Percentiles rank a stretch among this genome's conserved stretches.
phyloP scores from a whole-genome alignment of 2,888 invertebrate species.

The Malthinus flaveolus region DNA sequence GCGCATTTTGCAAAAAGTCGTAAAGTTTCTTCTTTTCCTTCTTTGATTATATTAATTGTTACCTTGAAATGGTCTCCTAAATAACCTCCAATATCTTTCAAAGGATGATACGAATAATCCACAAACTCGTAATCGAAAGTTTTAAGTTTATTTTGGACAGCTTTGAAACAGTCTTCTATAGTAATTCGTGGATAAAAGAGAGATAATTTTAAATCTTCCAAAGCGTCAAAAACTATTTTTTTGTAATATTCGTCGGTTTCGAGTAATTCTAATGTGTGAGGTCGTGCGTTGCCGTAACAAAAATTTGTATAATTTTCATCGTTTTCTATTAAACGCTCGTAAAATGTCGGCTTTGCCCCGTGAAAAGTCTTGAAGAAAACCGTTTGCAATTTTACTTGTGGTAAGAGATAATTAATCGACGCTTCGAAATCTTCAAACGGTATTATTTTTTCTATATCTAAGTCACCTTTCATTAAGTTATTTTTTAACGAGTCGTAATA shows the following conservation, averaged over 20 bases:
- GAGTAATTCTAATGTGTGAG: not conserved
- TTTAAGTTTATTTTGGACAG: constrained; percentile 32
- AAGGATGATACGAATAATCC: constrained; percentile 25
- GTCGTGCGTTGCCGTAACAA: not conserved
- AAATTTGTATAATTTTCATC: not conserved
- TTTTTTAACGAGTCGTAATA: not conserved
- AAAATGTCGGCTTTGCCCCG: not conserved
- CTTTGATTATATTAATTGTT: constrained; percentile 25
- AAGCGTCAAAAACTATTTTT: not conserved
- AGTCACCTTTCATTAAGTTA: not conserved
- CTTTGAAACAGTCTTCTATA: constrained; percentile 36
- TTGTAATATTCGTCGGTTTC: not conserved
- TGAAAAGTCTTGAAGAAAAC: not conserved
- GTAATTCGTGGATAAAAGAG: constrained; percentile 24
- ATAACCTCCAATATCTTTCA: constrained; percentile 36
- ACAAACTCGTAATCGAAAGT: constrained; percentile 31
- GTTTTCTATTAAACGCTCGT: not conserved
- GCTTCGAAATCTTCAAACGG: constrained; percentile 16
- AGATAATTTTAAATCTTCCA: constrained; percentile 7
- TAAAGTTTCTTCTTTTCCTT: constrained; percentile 19
- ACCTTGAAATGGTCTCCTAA: constrained; percentile 40
- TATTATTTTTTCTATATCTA: constrained; percentile 1
- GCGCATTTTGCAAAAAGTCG: constrained; percentile 39
- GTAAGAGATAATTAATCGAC: constrained; percentile 20
- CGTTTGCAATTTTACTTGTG: constrained; percentile 26